A percentile compares a stretch with the other conserved stretches of the same genome.
Conservation (phyloP, 1,140 invertebrate genomes). For the Papilio glaucus region DNA sequence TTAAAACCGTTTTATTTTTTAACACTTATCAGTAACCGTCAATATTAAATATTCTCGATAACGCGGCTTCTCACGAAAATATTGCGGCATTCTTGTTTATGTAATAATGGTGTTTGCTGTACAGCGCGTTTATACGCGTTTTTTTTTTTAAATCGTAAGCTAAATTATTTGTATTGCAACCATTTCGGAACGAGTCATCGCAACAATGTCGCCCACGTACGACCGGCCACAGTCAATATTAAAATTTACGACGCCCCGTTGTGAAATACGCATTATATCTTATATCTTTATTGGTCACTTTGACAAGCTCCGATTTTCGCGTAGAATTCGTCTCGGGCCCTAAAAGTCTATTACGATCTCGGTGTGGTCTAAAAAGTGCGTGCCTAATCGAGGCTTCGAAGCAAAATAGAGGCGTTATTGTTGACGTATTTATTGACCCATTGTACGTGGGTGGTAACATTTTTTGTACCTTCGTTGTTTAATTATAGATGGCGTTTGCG, state of each 20-base stretch:
- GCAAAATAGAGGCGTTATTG: conserved; percentile 45
- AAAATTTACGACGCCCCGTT: conserved; percentile 62
- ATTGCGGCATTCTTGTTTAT: too few relatives aligned
- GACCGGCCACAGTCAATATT: conserved; percentile 58
- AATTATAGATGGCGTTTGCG: conserved; percentile 23
- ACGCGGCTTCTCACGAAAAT: too few relatives aligned
- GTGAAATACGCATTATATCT: conserved; percentile 52
- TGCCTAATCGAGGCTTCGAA: conserved; percentile 29
- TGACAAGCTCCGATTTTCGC: conserved; percentile 43
- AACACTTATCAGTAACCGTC: too few relatives aligned
- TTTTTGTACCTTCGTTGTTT: conserved; percentile 20
- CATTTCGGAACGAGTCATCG: conserved; percentile 45
- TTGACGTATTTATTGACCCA: conserved; percentile 38
- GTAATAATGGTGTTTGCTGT: too few relatives aligned
- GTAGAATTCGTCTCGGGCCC: conserved; percentile 23
- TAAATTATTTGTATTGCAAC: conserved; percentile 3
- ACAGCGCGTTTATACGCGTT: too few relatives aligned
- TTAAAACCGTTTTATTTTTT: too few relatives aligned
- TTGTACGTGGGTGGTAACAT: conserved; percentile 40
- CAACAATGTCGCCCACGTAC: conserved; percentile 51
- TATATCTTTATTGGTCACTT: conserved; percentile 64
- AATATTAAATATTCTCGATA: too few relatives aligned
- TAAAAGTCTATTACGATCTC: conserved; percentile 15
- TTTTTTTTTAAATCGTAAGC: too few relatives aligned
- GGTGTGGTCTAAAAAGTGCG: conserved; percentile 33